These are phyloP conservation scores for Phylloscopus trochilus DNA, from an alignment of 2,113 vertebrate genomes.

Conservation along the genomic window DNA sequence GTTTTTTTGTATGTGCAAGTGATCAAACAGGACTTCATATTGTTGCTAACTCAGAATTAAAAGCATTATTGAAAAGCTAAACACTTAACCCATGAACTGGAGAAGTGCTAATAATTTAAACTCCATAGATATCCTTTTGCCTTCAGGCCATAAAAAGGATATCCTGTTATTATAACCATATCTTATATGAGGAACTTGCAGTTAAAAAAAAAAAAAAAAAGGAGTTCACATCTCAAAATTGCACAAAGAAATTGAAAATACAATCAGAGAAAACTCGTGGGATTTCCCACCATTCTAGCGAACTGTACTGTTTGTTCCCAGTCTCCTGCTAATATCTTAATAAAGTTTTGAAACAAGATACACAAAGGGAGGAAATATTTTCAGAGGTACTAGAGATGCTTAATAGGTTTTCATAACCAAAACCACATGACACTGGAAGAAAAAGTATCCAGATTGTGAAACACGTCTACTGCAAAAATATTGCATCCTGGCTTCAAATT, in stretches of 20 bases:
- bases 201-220: neutral
- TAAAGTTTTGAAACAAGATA: neutral
- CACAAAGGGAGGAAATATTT: neutral
- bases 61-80: neutral
- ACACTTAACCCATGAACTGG: neutral
- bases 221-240: neutral
- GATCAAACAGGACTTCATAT: neutral
- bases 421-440: neutral
- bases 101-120: neutral
- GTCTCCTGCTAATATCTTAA: neutral
- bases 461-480: neutral
- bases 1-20: neutral
- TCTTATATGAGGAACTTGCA: neutral
- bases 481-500: neutral
- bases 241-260: neutral
- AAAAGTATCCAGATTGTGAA: conserved; percentile 15
- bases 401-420: neutral
- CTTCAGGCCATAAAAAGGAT: neutral
- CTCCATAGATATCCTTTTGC: neutral
- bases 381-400: neutral
- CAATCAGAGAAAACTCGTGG: neutral
- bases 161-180: neutral
- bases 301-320: neutral
- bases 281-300: neutral
- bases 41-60: neutral